Evolutionary conservation across 2,113 vertebrate species (phyloP), one percentile per base, ranked within the genome.

Genomic region (Ictidomys tridecemlineatus): DNA sequence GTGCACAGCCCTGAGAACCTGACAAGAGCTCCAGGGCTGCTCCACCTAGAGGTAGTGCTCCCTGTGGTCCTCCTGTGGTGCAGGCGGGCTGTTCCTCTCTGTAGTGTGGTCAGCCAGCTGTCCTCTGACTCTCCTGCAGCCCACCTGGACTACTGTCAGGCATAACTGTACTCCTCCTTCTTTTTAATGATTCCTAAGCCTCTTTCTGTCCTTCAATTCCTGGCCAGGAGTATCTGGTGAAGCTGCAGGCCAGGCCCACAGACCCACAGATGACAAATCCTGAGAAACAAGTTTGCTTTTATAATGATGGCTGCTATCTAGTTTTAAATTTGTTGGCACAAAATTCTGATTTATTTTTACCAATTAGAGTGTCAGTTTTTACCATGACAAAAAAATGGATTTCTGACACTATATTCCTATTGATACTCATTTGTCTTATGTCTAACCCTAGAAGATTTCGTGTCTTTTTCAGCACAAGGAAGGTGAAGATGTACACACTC

Each of bases 361-460:
- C 63, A 61, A 85, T 39, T 42, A 76, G 39, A 72, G 51, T 86
- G 32, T 30, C 37, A 13, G 51, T 82, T 32, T 87, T 34, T 24
- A 14, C 22, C n/a, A 42, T 83, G n/a, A 37, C 2, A 34, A 78
- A 96, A 96, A 96, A 83, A 56, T 53, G 51, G 20, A 91, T 73
- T 85, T 45, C 39, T 79, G 83, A 53, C 1, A 32, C 39, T 85
- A 8, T 22, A 73, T 28, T 17, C 26, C 26, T 32, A 37, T 18
- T 69, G 58, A 91, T 61, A 86, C 78, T 72, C n/a, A 32, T 91
- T 74, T 83, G 32, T 32, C 34, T 17, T 76, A 1, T 39, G 34
- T 42, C 48, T 94, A 72, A 73, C 58, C 56, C 72, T 13, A 73
- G 53, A 17, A 72, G 17, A 72, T 30, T 28, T 39, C 77, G 30